Base-by-base conservation (phyloP, 2,113 vertebrate genomes). In the Elanoides forficatus region DNA sequence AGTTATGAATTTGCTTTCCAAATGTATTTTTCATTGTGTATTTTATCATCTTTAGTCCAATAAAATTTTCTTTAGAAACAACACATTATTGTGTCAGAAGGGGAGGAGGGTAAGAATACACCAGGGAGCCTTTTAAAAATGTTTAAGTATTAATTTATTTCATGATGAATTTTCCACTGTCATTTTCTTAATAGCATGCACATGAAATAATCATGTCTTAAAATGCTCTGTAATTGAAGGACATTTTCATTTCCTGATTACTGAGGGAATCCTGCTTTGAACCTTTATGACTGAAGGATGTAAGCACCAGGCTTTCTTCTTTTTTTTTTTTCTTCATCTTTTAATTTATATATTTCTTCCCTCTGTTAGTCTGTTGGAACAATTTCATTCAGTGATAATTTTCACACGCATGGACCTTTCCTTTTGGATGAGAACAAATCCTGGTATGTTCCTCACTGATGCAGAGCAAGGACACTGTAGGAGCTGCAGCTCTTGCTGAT, bases 151-250 rank as follows among this genome's bases (percentile, higher is more conserved):
- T 98, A 98, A 98, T 98, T 98, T 97, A 94, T 98, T 97, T 97
- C 95, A 93, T 98, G 97, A 98, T 97, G 93, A 98, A 98, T 98
- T 97, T 98, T 97, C 97, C 82, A 96, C 97, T 98, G 97, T 98
- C 97, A 97, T 97, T 97, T 96, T 93, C 96, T 97, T 98, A 98
- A 98, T 98, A 98, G 97, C 97, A 95, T 98, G 97, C 97, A 97
- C 97, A 98, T 98, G 97, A 98, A 98, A 98, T 98, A 98, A 98
- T 98, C 97, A 98, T 98, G 97, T 98, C 97, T 97, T 98, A 98
- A 98, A 98, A 95, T 92, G 94, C 88, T 96, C 94, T 0, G 4
- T 98, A 98, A 98, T 97, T 97, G 97, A 98, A 98, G 97, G 97
- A 97, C 95, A 95, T 98, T 97, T 98, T 97, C 96, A 94, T 98